A percentile compares a stretch with the other conserved stretches of the same genome.
phyloP scores from a whole-genome alignment of 2,797 vertebrate genomes.

The Danio kyathit region DNA sequence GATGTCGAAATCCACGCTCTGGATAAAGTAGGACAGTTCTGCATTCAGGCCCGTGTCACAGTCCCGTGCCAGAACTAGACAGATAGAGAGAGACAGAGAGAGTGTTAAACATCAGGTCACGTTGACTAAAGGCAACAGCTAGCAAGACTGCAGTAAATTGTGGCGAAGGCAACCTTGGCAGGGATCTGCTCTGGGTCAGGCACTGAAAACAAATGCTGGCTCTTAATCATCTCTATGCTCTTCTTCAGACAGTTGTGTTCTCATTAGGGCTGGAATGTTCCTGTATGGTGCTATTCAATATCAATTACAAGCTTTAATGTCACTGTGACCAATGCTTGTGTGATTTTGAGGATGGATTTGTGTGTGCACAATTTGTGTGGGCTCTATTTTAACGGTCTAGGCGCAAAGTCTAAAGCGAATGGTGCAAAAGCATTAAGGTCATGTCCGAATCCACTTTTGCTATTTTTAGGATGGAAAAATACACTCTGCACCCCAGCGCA shows the following conservation, averaged over 20 bases:
- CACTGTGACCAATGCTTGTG: slow-evolving; percentile 12
- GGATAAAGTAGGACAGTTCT: slow-evolving; percentile 85
- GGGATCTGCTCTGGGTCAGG: slow-evolving; percentile 9
- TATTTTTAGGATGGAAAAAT: too few relatives aligned
- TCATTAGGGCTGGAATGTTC: slow-evolving; percentile 27
- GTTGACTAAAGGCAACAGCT: slow-evolving; percentile 26
- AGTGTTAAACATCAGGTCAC: slow-evolving; percentile 40
- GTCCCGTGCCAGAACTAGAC: slow-evolving; percentile 84
- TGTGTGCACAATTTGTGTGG: too few relatives aligned
- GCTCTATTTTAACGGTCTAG: too few relatives aligned
- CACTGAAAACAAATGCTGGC: slow-evolving; percentile 34
- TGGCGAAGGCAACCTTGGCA: slow-evolving; percentile 36
- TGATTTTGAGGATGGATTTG: not conserved
- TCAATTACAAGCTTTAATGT: slow-evolving; percentile 23
- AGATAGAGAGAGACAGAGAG: not conserved
- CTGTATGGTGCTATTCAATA: not conserved
- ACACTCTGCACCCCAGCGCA: too few relatives aligned
- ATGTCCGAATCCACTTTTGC: too few relatives aligned
- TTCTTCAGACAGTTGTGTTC: slow-evolving; percentile 19
- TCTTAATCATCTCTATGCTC: slow-evolving; percentile 32
- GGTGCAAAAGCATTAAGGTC: too few relatives aligned
- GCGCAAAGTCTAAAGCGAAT: too few relatives aligned
- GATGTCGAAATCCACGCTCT: slow-evolving; percentile 86
- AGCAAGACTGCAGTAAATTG: slow-evolving; percentile 38
- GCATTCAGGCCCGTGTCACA: slow-evolving; percentile 88